Percentiles rank a stretch among this genome's conserved stretches.
phyloP scores from a whole-genome alignment of 2,888 invertebrate species.

The Aethes cnicana region DNA sequence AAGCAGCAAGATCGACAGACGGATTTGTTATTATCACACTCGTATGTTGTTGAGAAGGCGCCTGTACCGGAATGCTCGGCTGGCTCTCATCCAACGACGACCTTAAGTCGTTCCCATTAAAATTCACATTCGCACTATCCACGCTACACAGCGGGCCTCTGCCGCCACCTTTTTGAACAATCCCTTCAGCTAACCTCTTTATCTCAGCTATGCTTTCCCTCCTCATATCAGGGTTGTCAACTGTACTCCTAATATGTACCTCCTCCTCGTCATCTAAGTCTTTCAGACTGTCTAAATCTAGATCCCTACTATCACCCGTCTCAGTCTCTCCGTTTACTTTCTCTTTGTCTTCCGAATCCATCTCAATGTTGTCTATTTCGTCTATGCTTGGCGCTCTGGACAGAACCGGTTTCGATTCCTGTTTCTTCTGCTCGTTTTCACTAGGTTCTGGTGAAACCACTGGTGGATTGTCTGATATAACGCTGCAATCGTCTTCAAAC shows the following conservation, averaged over 20 bases:
- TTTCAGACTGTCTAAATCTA: slow-evolving; percentile 76
- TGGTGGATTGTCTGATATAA: slow-evolving; percentile 80
- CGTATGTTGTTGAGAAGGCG: slow-evolving; percentile 72
- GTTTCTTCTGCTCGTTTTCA: slow-evolving; percentile 67
- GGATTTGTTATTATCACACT: slow-evolving; percentile 88
- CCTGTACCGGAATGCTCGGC: slow-evolving; percentile 38
- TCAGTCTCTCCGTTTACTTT: slow-evolving; percentile 81
- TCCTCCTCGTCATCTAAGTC: slow-evolving; percentile 72
- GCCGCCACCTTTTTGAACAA: slow-evolving; percentile 77
- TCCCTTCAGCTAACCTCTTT: slow-evolving; percentile 72
- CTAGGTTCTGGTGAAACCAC: slow-evolving; percentile 76
- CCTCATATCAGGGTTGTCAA: slow-evolving; percentile 74
- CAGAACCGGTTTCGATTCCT: slow-evolving; percentile 60
- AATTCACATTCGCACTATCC: slow-evolving; percentile 67
- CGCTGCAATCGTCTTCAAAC: slow-evolving; percentile 82
- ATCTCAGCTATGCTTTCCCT: slow-evolving; percentile 77
- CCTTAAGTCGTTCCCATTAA: slow-evolving; percentile 64
- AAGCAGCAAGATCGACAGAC: slow-evolving; percentile 84
- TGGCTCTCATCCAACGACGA: slow-evolving; percentile 61
- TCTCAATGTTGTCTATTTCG: slow-evolving; percentile 71
- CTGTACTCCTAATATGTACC: slow-evolving; percentile 66
- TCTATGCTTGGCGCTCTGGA: slow-evolving; percentile 78
- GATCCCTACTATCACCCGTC: slow-evolving; percentile 72
- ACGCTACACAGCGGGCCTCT: slow-evolving; percentile 71
- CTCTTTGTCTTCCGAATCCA: slow-evolving; percentile 65